Percentiles rank a stretch among this genome's conserved stretches.
These are phyloP conservation scores for Eupeodes luniger DNA, from an alignment of 2,888 invertebrate species.

Conservation along the genomic window DNA sequence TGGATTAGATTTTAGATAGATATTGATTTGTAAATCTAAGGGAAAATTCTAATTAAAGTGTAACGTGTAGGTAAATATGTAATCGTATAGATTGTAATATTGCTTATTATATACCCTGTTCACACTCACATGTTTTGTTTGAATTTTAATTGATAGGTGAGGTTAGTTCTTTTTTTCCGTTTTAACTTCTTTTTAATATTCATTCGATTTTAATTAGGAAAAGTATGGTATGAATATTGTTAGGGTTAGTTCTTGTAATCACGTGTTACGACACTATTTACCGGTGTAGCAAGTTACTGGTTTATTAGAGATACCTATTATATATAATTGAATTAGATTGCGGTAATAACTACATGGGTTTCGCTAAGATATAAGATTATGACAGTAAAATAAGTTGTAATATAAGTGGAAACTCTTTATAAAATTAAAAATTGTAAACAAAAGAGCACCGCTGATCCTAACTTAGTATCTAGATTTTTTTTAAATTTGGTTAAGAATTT, in stretches of 20 bases:
- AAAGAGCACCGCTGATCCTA: too few species aligned
- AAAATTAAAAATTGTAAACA: too few species aligned
- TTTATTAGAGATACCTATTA: conserved; percentile 29
- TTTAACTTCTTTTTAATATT: conserved; percentile 51
- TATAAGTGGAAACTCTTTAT: neutral
- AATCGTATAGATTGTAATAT: neutral
- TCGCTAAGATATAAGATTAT: neutral
- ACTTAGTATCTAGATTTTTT: too few species aligned
- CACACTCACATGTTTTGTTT: conserved; percentile 22
- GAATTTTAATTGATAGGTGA: conserved; percentile 63
- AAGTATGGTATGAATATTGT: conserved; percentile 45
- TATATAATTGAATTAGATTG: conserved; percentile 12
- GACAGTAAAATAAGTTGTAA: neutral
- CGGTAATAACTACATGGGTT: neutral
- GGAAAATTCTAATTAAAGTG: conserved; percentile 37
- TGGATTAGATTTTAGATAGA: conserved; percentile 17
- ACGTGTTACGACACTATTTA: conserved; percentile 21
- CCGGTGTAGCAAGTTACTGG: conserved; percentile 39
- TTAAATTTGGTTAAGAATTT: too few species aligned
- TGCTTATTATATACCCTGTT: neutral
- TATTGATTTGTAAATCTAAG: conserved; percentile 3
- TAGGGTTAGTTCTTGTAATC: conserved; percentile 48
- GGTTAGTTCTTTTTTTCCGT: conserved; percentile 7
- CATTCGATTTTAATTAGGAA: conserved; percentile 64
- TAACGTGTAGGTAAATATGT: neutral